Percentiles rank a stretch among this genome's conserved stretches.
These are phyloP conservation scores for Drosophila dunni DNA, from an alignment of 1,140 invertebrate species.

Conservation along the genomic window DNA sequence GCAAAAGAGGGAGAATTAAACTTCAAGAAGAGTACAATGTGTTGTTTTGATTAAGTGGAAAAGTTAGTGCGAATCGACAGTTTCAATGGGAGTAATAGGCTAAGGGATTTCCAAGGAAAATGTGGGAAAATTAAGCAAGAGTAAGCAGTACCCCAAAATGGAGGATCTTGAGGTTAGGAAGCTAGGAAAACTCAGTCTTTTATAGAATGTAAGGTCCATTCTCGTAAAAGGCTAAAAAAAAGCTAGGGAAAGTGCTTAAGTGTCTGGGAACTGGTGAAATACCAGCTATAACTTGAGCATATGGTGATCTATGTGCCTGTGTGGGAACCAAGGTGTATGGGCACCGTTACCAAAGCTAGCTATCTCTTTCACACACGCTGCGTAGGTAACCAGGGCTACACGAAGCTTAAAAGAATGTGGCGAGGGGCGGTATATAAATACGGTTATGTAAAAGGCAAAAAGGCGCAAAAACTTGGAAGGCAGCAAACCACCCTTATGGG, in stretches of 20 bases:
- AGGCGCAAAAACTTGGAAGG: slow-evolving; percentile 38
- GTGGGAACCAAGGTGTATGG: slow-evolving; percentile 63
- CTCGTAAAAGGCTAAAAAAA: too few species aligned
- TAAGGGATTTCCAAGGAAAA: not conserved
- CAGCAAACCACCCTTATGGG: slow-evolving; percentile 47
- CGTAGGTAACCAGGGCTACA: slow-evolving; percentile 43
- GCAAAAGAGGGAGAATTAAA: slow-evolving; percentile 19
- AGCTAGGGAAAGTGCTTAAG: too few species aligned
- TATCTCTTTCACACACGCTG: not conserved
- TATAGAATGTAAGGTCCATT: too few species aligned
- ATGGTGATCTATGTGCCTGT: slow-evolving; percentile 58
- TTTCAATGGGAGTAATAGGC: not conserved
- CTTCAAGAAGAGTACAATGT: not conserved
- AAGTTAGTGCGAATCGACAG: slow-evolving; percentile 42
- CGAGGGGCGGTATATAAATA: slow-evolving; percentile 76
- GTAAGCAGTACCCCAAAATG: too few species aligned
- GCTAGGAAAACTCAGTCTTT: too few species aligned
- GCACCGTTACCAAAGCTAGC: not conserved
- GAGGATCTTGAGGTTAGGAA: too few species aligned
- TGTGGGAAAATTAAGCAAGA: not conserved
- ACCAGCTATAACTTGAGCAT: not conserved
- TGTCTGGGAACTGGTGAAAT: not conserved
- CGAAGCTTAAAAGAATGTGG: slow-evolving; percentile 50
- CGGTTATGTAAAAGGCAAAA: slow-evolving; percentile 43
- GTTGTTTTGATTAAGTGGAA: slow-evolving; percentile 46